Percentiles rank a stretch among this genome's conserved stretches.
phyloP scores from a whole-genome alignment of 1,140 invertebrate species.

The Phocides pigmalion region DNA sequence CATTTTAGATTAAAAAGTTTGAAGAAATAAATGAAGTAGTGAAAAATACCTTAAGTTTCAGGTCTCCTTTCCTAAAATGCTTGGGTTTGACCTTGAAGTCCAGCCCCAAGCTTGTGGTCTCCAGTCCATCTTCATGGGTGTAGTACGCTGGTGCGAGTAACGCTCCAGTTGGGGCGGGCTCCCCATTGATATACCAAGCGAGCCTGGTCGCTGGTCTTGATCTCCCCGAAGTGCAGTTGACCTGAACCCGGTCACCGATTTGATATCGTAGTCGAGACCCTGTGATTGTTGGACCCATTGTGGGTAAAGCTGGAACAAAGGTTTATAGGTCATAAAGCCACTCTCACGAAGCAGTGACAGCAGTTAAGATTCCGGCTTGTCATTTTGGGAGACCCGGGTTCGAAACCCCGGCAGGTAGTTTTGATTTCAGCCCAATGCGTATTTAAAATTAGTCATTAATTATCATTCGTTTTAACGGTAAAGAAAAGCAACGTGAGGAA shows the following conservation, averaged over 20 bases:
- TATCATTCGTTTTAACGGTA: too few species aligned
- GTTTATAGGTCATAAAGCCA: not conserved
- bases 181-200: constrained; percentile 94
- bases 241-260: constrained; percentile 90
- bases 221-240: constrained; percentile 92
- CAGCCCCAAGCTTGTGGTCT: constrained; percentile 88
- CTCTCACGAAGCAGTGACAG: too few species aligned
- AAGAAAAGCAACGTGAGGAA: too few species aligned
- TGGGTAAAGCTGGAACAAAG: constrained; percentile 88
- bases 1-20: too few species aligned
- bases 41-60: constrained; percentile 89
- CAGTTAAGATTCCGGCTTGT: too few species aligned
- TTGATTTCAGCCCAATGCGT: too few species aligned
- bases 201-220: constrained; percentile 93
- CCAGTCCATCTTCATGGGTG: constrained; percentile 85
- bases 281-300: constrained; percentile 91
- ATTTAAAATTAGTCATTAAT: too few species aligned
- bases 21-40: too few species aligned
- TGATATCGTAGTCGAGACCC: constrained; percentile 92
- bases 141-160: constrained; percentile 63
- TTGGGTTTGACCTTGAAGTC: constrained; percentile 90
- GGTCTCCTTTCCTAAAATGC: constrained; percentile 92
- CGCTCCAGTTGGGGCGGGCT: constrained; percentile 86
- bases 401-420: too few species aligned
- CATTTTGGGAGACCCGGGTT: too few species aligned